These are phyloP conservation scores for Camelus bactrianus DNA, from an alignment of 2,113 vertebrate species.

Conservation along the genomic window DNA sequence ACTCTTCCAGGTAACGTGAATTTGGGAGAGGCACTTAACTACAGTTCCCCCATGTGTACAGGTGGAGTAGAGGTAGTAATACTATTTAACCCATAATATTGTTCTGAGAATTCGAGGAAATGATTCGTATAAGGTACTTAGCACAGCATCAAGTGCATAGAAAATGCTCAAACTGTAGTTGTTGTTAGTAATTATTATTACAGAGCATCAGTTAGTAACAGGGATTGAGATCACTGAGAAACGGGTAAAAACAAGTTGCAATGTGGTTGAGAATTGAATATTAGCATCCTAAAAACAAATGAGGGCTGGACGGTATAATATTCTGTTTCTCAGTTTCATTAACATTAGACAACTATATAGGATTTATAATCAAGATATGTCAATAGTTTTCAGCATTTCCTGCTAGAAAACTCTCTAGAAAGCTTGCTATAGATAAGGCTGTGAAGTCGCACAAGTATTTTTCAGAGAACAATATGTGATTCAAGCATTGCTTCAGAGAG, in stretches of 20 bases:
- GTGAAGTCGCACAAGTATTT: background rate
- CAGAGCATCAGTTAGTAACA: background rate
- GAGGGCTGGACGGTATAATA: background rate
- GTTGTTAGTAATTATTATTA: slow-evolving; percentile 18
- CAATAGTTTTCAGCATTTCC: slow-evolving; percentile 17
- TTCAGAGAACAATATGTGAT: slow-evolving; percentile 38
- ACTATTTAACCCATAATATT: background rate
- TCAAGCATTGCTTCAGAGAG: background rate
- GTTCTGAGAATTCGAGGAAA: slow-evolving; percentile 22
- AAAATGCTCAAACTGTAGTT: background rate
- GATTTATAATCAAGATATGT: background rate
- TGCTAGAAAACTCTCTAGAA: background rate
- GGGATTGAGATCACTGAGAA: background rate
- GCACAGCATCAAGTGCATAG: background rate
- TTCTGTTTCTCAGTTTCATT: background rate
- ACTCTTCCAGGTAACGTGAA: background rate
- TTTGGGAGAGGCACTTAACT: slow-evolving; percentile 6
- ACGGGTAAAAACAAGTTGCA: slow-evolving; percentile 1
- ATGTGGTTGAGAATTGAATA: background rate
- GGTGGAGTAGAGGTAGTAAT: background rate
- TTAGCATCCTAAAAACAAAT: background rate
- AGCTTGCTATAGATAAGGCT: background rate
- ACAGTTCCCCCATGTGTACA: background rate
- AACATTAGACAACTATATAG: background rate
- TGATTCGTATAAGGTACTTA: background rate